These are phyloP conservation scores for Tauraco erythrolophus DNA, from an alignment of 2,113 vertebrate genomes.

Conservation along the genomic window DNA sequence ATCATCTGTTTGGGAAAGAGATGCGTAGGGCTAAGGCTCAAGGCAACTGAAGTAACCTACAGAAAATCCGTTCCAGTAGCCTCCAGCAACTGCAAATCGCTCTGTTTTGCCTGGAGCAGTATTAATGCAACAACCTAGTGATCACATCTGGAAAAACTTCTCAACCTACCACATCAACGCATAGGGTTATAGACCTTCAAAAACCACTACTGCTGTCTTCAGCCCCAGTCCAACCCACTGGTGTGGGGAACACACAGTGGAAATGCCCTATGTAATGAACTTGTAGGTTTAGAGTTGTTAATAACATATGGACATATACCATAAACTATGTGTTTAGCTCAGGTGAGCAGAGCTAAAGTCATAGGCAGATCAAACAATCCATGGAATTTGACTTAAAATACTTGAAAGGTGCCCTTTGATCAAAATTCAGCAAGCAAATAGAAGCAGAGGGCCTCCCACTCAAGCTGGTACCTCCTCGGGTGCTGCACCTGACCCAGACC, in stretches of 20 bases:
- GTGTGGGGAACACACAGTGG: not conserved
- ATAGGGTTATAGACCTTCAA: not conserved
- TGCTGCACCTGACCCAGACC: not conserved
- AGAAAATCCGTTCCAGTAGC: not conserved
- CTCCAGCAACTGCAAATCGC: not conserved
- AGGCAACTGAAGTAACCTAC: not conserved
- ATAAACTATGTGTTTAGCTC: constrained; percentile 14
- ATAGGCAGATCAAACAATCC: not conserved
- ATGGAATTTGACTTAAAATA: not conserved
- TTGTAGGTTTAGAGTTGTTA: not conserved
- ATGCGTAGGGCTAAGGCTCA: not conserved
- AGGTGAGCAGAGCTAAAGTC: not conserved
- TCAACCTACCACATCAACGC: not conserved
- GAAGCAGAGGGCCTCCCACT: not conserved
- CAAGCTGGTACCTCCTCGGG: not conserved
- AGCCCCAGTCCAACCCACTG: not conserved
- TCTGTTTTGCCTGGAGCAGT: not conserved
- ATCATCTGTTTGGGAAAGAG: not conserved
- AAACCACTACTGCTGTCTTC: not conserved
- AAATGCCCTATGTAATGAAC: not conserved
- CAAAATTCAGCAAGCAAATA: not conserved
- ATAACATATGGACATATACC: not conserved
- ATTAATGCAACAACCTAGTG: not conserved
- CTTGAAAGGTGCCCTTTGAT: not conserved
- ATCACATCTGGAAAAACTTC: not conserved